phyloP scores from a whole-genome alignment of 1,140 invertebrate species.

The Limonius californicus region DNA sequence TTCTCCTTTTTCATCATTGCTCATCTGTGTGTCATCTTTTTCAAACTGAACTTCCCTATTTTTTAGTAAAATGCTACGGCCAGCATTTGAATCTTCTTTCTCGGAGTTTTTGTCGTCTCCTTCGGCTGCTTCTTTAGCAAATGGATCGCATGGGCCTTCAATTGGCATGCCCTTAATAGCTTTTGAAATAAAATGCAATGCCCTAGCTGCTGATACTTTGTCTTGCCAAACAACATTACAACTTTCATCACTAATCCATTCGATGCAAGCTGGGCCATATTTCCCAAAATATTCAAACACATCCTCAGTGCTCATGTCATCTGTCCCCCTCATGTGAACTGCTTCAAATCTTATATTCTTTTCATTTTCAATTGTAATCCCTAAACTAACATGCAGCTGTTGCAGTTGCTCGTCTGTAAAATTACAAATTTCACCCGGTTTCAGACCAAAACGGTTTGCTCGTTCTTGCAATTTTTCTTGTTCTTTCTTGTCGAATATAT shows the following conservation, averaged over 20 bases:
- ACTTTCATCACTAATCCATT: conserved; percentile 77
- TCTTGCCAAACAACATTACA: conserved; percentile 81
- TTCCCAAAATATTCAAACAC: conserved; percentile 74
- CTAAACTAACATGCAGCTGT: conserved; percentile 63
- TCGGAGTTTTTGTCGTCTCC: background rate
- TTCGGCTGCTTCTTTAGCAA: conserved; percentile 34
- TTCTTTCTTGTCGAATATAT: conserved; percentile 61
- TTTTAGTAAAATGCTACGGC: conserved; percentile 39
- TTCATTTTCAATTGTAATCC: conserved; percentile 57
- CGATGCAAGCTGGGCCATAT: conserved; percentile 67
- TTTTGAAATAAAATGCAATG: conserved; percentile 59
- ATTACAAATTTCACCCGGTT: conserved; percentile 51
- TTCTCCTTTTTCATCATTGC: background rate
- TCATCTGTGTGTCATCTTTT: conserved; percentile 36
- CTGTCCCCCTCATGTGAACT: conserved; percentile 69
- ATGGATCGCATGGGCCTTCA: conserved; percentile 33
- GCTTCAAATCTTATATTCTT: conserved; percentile 65
- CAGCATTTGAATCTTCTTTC: conserved; percentile 17
- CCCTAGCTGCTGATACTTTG: conserved; percentile 64
- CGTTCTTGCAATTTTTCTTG: conserved; percentile 61
- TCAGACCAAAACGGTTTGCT: conserved; percentile 66
- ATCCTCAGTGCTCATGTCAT: conserved; percentile 72
- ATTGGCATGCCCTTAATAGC: conserved; percentile 49
- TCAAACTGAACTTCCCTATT: conserved; percentile 39
- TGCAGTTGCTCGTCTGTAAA: conserved; percentile 57